Percentiles rank a stretch among this genome's conserved stretches.
Evolutionary conservation across 1,140 invertebrate genomes (phyloP).

Genomic region (Cydia amplana): DNA sequence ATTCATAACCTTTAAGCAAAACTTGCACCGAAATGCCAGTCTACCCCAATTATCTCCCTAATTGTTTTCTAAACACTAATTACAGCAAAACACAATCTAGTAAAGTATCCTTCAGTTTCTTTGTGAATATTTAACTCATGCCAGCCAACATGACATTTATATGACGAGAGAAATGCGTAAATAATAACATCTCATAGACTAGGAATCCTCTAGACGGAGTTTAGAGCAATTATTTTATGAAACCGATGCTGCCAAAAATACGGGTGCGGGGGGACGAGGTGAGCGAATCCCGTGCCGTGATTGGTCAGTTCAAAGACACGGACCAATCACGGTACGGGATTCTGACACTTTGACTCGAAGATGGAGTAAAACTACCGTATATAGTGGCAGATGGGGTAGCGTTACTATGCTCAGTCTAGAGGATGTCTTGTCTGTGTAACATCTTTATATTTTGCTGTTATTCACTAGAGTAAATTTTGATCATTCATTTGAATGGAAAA

Average conservation of each 20-base stretch:
- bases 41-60: neutral
- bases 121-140: constrained; percentile 20
- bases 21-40: constrained; percentile 19
- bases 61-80: constrained; percentile 30
- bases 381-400: no score
- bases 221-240: no score
- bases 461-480: neutral
- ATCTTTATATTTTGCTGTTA: neutral
- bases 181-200: neutral
- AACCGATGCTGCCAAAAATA: no score
- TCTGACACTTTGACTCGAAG: no score
- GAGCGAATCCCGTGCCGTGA: no score
- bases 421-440: no score
- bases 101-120: constrained; percentile 1
- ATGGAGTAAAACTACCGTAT: no score
- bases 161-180: constrained; percentile 4
- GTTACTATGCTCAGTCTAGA: no score
- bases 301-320: no score
- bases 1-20: neutral
- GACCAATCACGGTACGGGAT: no score
- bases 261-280: no score
- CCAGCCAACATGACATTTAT: constrained; percentile 11
- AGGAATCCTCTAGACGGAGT: no score
- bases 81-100: constrained; percentile 23
- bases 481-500: neutral